Percentiles rank a stretch among this genome's conserved stretches.
Conservation (phyloP, 64 coral and sea anemone species). For the Platygyra sinensis region DNA sequence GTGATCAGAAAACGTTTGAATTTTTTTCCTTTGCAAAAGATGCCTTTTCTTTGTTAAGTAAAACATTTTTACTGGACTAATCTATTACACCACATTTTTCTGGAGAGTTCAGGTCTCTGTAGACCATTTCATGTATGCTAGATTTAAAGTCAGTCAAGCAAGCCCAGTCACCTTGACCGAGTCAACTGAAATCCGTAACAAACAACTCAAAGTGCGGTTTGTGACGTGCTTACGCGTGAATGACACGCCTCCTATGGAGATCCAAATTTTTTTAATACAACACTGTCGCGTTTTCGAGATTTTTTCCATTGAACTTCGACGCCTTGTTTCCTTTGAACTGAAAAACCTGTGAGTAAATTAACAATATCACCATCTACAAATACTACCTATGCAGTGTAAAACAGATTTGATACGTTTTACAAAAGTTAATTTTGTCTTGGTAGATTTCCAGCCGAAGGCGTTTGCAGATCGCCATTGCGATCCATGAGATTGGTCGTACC, state of each 20-base stretch:
- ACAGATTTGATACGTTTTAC: background rate
- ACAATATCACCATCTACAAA: background rate
- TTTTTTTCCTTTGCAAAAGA: no score
- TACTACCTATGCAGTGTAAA: background rate
- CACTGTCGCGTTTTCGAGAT: background rate
- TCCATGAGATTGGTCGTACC: no score
- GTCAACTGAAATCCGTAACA: background rate
- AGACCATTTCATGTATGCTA: background rate
- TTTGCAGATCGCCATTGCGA: no score
- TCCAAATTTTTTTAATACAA: background rate
- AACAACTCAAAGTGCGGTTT: background rate
- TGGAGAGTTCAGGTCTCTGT: no score
- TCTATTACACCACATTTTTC: no score
- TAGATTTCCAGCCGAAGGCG: background rate
- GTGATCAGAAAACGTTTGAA: no score
- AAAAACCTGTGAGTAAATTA: background rate
- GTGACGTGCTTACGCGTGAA: background rate
- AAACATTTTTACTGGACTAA: no score
- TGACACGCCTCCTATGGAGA: background rate
- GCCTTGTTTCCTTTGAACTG: background rate
- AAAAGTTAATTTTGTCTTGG: background rate
- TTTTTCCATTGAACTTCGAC: background rate
- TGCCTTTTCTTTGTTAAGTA: no score
- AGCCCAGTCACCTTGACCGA: slow-evolving; percentile 13
- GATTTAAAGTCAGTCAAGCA: background rate